Evolutionary conservation across 1,140 invertebrate genomes (phyloP).

Genomic region (Venustaconcha ellipsiformis): DNA sequence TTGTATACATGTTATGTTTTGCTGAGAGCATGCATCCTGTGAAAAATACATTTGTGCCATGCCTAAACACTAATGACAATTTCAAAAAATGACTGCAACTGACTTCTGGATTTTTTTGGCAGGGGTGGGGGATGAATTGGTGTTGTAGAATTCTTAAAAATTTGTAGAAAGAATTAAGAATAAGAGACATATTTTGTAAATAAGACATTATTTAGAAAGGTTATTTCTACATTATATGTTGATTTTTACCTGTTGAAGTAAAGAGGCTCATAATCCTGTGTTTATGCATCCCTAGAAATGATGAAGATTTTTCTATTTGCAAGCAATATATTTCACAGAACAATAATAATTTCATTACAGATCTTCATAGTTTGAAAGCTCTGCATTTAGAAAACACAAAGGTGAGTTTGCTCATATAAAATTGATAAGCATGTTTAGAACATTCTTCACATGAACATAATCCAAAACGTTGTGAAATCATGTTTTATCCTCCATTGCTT

Average conservation of each 20-base stretch:
- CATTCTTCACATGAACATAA: too few species aligned
- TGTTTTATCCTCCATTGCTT: neutral
- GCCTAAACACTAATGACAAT: too few species aligned
- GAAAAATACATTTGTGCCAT: too few species aligned
- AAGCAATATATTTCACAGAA: constrained; percentile 6
- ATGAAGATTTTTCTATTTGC: neutral
- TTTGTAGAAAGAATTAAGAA: neutral
- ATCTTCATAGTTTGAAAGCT: constrained; percentile 38
- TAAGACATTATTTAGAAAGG: neutral
- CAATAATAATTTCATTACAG: constrained; percentile 33
- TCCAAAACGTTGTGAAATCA: too few species aligned
- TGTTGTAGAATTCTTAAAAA: too few species aligned
- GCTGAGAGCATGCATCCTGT: too few species aligned
- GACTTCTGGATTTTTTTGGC: too few species aligned
- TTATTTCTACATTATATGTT: neutral
- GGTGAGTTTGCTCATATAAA: constrained; percentile 28
- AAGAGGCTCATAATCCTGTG: neutral
- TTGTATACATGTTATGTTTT: too few species aligned
- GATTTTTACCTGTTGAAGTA: neutral
- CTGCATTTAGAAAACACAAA: constrained; percentile 55
- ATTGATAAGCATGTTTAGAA: too few species aligned
- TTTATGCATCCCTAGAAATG: neutral
- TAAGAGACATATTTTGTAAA: neutral
- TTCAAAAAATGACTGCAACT: too few species aligned
- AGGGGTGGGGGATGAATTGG: too few species aligned